Conservation (phyloP, 2,797 vertebrate genomes). For the Sebastes goodei region DNA sequence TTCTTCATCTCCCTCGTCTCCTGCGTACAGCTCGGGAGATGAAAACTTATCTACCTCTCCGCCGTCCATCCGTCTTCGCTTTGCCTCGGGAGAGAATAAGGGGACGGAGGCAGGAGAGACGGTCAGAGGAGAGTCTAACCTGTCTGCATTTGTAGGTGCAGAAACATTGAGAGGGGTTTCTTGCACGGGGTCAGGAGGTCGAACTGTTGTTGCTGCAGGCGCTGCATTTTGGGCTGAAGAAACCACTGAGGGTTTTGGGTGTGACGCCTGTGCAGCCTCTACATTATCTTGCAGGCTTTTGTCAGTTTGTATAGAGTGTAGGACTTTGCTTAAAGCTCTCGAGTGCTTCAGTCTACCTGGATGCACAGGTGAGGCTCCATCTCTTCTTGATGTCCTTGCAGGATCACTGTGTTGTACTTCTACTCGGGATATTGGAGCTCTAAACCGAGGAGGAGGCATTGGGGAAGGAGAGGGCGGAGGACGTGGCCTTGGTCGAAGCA, state of each 20-base stretch:
- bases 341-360: slow-evolving; percentile 58
- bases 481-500: not conserved
- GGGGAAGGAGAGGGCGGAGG: slow-evolving; percentile 37
- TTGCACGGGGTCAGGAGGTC: not conserved
- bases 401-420: slow-evolving; percentile 19
- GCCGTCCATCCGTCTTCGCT: slow-evolving; percentile 66
- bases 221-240: not conserved
- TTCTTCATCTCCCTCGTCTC: slow-evolving; percentile 26
- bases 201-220: not conserved
- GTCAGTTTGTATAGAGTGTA: slow-evolving; percentile 77
- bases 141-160: slow-evolving; percentile 6
- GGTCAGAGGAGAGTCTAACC: not conserved
- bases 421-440: slow-evolving; percentile 54
- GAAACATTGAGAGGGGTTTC: not conserved
- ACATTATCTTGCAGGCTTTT: slow-evolving; percentile 26
- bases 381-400: slow-evolving; percentile 6
- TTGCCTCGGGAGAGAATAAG: slow-evolving; percentile 62
- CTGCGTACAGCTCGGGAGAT: slow-evolving; percentile 74
- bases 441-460: slow-evolving; percentile 58
- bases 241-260: not conserved
- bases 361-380: slow-evolving; percentile 37
- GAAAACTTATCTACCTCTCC: slow-evolving; percentile 55
- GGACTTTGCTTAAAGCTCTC: slow-evolving; percentile 80
- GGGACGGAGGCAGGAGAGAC: slow-evolving; percentile 28
- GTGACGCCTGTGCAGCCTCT: not conserved